These are phyloP conservation scores for Buathra laborator DNA, from an alignment of 2,888 invertebrate genomes.

Conservation along the genomic window DNA sequence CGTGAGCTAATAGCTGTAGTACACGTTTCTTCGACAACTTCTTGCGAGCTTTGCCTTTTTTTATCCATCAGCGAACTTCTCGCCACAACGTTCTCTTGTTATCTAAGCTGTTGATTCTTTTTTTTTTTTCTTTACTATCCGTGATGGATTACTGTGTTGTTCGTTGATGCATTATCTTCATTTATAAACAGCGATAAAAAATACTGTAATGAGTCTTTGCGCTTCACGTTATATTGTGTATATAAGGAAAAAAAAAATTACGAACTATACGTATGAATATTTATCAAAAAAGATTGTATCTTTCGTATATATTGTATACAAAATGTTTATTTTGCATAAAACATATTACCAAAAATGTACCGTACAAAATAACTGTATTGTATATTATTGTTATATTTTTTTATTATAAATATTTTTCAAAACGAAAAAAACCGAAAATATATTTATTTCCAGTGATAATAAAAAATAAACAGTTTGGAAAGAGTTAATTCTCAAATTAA, in stretches of 20 bases:
- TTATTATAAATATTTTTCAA: no score
- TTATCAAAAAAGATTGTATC: no score
- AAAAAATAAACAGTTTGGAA: no score
- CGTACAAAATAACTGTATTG: no score
- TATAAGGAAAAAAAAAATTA: no score
- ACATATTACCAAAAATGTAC: no score
- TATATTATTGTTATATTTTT: no score
- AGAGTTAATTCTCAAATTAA: not conserved
- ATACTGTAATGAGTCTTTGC: not conserved
- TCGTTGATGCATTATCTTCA: constrained; percentile 12
- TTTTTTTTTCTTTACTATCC: constrained; percentile 6
- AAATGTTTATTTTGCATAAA: no score
- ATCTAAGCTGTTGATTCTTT: not conserved
- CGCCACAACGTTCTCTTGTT: constrained; percentile 6
- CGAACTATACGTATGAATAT: no score
- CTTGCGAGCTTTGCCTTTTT: constrained; percentile 1
- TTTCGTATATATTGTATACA: no score
- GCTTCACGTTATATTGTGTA: not conserved
- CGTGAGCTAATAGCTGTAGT: not conserved
- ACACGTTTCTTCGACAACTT: constrained; percentile 13
- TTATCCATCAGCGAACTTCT: not conserved
- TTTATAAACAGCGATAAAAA: not conserved
- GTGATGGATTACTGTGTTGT: constrained; percentile 3
- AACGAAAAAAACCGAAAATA: no score
- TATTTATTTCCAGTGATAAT: no score